Evolutionary conservation across 2,888 invertebrate species (phyloP).

Genomic region (Cephonodes hylas): DNA sequence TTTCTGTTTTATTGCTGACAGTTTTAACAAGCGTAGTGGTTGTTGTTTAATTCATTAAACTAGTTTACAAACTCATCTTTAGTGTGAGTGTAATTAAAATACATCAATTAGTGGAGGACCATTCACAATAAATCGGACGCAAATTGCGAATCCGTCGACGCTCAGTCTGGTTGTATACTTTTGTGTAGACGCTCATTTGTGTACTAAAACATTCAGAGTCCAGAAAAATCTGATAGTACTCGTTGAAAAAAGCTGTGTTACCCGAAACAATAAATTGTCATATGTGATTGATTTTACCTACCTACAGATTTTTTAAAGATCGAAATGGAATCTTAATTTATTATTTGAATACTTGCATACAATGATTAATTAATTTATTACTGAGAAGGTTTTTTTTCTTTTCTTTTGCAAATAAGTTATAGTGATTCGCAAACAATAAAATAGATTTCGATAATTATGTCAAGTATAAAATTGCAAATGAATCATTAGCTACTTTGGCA

Average conservation of each 20-base stretch:
- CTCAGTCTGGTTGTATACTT: not conserved
- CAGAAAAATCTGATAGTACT: not conserved
- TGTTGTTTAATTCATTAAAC: not conserved
- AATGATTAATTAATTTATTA: too few species aligned
- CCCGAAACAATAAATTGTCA: too few species aligned
- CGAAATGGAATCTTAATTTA: too few species aligned
- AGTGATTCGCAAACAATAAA: not conserved
- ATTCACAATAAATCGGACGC: not conserved
- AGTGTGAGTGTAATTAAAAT: not conserved
- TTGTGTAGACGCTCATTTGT: not conserved
- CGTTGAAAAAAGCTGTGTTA: too few species aligned
- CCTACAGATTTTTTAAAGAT: too few species aligned
- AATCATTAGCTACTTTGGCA: not conserved
- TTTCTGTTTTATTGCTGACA: slow-evolving; percentile 22
- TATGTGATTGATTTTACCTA: too few species aligned
- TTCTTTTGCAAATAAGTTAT: not conserved
- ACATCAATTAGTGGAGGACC: not conserved
- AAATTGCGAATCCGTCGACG: not conserved
- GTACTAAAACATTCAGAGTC: not conserved
- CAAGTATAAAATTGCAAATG: not conserved
- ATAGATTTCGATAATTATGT: not conserved
- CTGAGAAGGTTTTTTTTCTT: too few species aligned
- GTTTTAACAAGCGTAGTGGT: not conserved
- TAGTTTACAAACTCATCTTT: not conserved
- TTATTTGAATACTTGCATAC: too few species aligned